Evolutionary conservation across 2,797 vertebrate species (phyloP).

Genomic region (Diceros bicornis): DNA sequence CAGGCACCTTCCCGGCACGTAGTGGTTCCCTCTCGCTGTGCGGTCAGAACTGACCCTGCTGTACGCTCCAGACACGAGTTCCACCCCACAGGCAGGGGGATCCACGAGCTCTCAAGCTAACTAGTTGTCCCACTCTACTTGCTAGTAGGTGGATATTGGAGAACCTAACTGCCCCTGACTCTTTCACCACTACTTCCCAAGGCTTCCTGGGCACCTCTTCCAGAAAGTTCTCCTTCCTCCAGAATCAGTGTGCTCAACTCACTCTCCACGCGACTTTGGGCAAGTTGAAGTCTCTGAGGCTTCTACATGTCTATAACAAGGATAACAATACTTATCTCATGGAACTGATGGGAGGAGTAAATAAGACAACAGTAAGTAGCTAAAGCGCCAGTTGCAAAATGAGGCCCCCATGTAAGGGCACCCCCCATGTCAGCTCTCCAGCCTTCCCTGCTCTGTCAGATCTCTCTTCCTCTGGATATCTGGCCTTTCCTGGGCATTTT

Average conservation of each 20-base stretch:
- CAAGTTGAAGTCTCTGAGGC: not conserved
- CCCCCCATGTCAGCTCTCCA: fast-evolving
- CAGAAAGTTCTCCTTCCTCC: not conserved
- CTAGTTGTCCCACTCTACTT: not conserved
- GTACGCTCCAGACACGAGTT: not conserved
- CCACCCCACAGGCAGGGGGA: not conserved
- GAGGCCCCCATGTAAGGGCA: not conserved
- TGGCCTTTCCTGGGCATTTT: not conserved
- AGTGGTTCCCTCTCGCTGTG: not conserved
- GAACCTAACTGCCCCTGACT: not conserved
- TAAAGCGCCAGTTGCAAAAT: not conserved
- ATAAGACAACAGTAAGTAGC: not conserved
- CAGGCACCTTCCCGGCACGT: fast-evolving
- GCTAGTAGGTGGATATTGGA: not conserved
- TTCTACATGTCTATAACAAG: not conserved
- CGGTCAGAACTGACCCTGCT: not conserved
- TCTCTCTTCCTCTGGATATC: not conserved
- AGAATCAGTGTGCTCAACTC: not conserved
- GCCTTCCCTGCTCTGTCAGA: not conserved
- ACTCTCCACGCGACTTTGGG: not conserved
- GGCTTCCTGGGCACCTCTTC: not conserved
- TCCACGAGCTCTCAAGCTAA: not conserved
- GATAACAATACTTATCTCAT: not conserved
- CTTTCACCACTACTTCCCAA: not conserved
- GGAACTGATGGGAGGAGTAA: not conserved